Conservation (phyloP, 2,113 vertebrate genomes). For the Campylorhamphus procurvoides region DNA sequence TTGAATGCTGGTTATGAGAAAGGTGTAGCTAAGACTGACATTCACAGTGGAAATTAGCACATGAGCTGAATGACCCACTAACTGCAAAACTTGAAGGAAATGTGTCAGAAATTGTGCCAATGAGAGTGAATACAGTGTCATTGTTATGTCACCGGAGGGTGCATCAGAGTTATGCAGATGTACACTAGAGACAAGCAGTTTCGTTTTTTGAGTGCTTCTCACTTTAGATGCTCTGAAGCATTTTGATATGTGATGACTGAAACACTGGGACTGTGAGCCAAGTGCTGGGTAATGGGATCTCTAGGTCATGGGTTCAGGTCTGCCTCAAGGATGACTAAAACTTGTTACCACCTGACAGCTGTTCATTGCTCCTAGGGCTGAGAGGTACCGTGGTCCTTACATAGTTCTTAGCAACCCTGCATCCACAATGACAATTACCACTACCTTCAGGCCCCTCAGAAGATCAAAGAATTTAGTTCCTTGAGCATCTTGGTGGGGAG, state of each 20-base stretch:
- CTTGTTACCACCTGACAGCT: constrained; percentile 8
- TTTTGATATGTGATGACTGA: not conserved
- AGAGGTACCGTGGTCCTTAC: not conserved
- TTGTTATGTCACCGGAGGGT: rapidly evolving
- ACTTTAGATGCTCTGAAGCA: not conserved
- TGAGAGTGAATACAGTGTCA: not conserved
- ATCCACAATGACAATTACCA: not conserved
- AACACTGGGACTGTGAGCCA: not conserved
- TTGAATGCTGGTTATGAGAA: not conserved
- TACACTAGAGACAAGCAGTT: not conserved
- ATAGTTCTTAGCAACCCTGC: not conserved
- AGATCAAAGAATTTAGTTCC: not conserved
- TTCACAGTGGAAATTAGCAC: not conserved
- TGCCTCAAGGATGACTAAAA: constrained; percentile 3
- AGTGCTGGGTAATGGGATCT: not conserved
- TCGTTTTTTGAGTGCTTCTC: not conserved
- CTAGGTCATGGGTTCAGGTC: constrained; percentile 14
- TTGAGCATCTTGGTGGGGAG: not conserved
- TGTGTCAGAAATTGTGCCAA: not conserved
- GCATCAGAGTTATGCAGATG: not conserved
- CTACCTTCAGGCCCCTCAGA: not conserved
- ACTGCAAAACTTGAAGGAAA: not conserved
- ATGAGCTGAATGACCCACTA: not conserved
- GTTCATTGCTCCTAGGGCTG: not conserved
- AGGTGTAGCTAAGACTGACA: not conserved